phyloP scores from a whole-genome alignment of 2,113 vertebrate species.

The Xenopus laevis region DNA sequence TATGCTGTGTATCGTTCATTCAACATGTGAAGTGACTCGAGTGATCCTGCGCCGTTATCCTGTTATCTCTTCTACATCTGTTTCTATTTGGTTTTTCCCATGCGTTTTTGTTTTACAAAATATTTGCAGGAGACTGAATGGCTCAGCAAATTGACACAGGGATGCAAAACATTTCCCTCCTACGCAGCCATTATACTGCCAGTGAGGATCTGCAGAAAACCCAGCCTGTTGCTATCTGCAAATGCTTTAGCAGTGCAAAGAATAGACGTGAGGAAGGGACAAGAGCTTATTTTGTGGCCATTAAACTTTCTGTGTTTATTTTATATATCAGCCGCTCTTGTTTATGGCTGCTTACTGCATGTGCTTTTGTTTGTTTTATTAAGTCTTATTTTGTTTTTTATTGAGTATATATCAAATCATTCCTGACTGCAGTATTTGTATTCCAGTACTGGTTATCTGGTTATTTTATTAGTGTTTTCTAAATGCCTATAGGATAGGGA shows the following conservation, averaged over 20 bases:
- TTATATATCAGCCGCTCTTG: too few relatives aligned
- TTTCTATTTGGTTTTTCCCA: constrained; percentile 24
- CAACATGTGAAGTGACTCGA: neutral
- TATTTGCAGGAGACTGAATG: constrained; percentile 34
- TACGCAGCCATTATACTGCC: constrained; percentile 24
- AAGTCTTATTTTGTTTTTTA: too few relatives aligned
- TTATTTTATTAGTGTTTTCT: too few relatives aligned
- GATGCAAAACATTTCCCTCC: constrained; percentile 37
- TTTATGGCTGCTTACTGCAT: too few relatives aligned
- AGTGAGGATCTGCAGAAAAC: constrained; percentile 19
- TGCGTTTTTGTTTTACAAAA: constrained; percentile 35
- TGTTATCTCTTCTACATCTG: constrained; percentile 15
- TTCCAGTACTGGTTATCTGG: too few relatives aligned
- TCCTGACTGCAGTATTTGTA: too few relatives aligned
- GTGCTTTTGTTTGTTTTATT: too few relatives aligned
- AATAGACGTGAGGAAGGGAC: neutral
- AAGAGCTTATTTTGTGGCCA: too few relatives aligned
- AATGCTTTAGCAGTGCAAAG: constrained; percentile 7
- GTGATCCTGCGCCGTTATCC: neutral
- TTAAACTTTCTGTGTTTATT: too few relatives aligned
- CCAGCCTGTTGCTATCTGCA: neutral
- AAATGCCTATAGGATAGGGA: too few relatives aligned
- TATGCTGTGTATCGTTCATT: constrained; percentile 3
- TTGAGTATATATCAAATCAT: too few relatives aligned
- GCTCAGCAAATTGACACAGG: constrained; percentile 29